Base-by-base conservation (phyloP, 2,113 vertebrate species). In the Alces alces region DNA sequence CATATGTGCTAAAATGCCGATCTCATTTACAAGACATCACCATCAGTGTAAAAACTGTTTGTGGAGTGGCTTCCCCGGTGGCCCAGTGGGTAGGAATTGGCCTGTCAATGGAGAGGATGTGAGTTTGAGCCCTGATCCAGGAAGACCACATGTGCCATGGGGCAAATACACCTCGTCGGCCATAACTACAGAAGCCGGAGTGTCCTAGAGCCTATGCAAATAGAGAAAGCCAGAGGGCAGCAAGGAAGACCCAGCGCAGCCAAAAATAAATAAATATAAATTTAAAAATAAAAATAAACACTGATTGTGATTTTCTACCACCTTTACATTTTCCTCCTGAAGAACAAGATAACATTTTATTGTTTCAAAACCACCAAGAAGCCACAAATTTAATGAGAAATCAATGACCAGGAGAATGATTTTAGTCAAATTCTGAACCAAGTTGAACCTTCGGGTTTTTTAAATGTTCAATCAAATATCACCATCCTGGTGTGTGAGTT, bases 381-480 rank as follows among this genome's bases (percentile, higher is more conserved):
- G 25, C 80, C 95, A 95, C 76, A 96, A 21, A 91, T 96, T 79
- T 96, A 97, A 85, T 58, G 30, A 95, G 79, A 95, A 97, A 93
- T 96, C 66, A 92, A 83, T 80, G 96, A 94, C 36, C 66, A 94
- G 91, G 86, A 91, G 82, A 95, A 50, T 84, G 36, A 91, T 86
- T 96, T 92, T 82, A 82, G 76, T 86, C 39, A 79, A 84, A 93
- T 95, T 89, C 92, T 95, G 28, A 97, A 94, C 36, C 73, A 97
- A 45, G 95, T 61, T 78, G 86, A 96, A 86, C 64, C 39, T 61
- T 39, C 23, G n/a, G 36, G 39, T 93, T 96, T 73, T 97, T 97
- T 45, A 91, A 94, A 94, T 36, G 39, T 93, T 97, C 86, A 36
- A 90, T 97, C 97, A 97, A 96, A 97, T 97, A 95, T 76, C 93